Conservation (phyloP, 1,140 invertebrate species). For the Nixonia krombeini region DNA sequence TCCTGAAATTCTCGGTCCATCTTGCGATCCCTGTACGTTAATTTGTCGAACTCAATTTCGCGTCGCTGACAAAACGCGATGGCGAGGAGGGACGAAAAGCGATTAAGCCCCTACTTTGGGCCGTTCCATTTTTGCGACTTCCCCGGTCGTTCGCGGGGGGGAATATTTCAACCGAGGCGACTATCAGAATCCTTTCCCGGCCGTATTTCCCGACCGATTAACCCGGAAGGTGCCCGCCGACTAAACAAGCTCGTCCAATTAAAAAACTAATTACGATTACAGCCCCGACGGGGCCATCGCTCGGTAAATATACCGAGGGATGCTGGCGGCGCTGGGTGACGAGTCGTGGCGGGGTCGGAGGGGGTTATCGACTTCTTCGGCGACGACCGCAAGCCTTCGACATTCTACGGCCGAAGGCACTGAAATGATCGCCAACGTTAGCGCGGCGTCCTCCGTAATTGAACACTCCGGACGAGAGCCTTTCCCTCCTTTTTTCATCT, state of each 20-base stretch:
- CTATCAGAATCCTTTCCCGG: too few species aligned
- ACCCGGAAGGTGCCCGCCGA: too few species aligned
- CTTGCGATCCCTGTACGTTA: neutral
- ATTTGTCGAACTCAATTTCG: neutral
- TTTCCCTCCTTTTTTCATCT: neutral
- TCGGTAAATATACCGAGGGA: too few species aligned
- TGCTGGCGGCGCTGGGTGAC: too few species aligned
- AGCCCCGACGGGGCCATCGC: constrained; percentile 56
- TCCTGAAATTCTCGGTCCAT: constrained; percentile 26
- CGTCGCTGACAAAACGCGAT: neutral
- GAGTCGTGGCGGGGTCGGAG: too few species aligned
- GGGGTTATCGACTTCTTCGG: too few species aligned
- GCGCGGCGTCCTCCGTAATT: neutral
- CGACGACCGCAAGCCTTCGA: too few species aligned
- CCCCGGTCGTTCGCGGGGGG: too few species aligned
- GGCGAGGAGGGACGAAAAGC: neutral
- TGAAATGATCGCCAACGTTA: too few species aligned
- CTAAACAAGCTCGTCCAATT: constrained; percentile 63
- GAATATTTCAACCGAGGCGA: too few species aligned
- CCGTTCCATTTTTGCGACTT: neutral
- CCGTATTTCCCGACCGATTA: too few species aligned
- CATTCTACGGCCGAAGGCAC: too few species aligned
- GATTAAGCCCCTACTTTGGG: neutral
- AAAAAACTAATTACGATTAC: constrained; percentile 68
- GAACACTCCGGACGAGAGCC: neutral